A percentile compares a stretch with the other conserved stretches of the same genome.
Conservation (phyloP, 2,797 vertebrate genomes). For the Platalea minor region DNA sequence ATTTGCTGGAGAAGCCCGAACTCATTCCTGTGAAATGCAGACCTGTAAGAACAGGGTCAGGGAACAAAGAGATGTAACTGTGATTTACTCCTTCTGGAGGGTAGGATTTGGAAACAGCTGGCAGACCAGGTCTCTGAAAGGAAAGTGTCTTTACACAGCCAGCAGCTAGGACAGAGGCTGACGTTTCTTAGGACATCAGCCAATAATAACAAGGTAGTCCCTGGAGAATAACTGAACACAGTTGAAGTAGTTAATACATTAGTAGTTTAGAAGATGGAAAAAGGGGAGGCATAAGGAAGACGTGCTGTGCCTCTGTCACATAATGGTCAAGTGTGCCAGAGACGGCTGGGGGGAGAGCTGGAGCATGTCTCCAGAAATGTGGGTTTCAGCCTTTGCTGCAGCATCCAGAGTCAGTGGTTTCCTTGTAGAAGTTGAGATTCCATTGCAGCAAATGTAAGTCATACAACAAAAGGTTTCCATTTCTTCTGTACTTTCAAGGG, state of each 20-base stretch:
- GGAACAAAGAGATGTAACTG: not conserved
- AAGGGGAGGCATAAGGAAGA: not conserved
- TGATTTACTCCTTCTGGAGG: not conserved
- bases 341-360: not conserved
- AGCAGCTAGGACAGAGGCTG: not conserved
- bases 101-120: not conserved
- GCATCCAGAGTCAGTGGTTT: not conserved
- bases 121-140: not conserved
- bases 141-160: not conserved
- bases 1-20: not conserved
- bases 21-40: not conserved
- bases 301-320: not conserved
- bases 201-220: not conserved
- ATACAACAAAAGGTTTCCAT: not conserved
- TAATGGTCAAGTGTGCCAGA: fast-evolving
- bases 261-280: not conserved
- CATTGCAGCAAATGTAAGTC: not conserved
- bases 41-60: not conserved
- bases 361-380: not conserved
- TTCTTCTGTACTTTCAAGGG: not conserved
- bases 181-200: not conserved
- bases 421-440: not conserved
- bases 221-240: not conserved
- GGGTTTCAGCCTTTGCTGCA: not conserved
- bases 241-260: not conserved